Evolutionary conservation across 35 echinoderm and acorn worm species (phyloP).

Genomic region (Eucidaris tribuloides): DNA sequence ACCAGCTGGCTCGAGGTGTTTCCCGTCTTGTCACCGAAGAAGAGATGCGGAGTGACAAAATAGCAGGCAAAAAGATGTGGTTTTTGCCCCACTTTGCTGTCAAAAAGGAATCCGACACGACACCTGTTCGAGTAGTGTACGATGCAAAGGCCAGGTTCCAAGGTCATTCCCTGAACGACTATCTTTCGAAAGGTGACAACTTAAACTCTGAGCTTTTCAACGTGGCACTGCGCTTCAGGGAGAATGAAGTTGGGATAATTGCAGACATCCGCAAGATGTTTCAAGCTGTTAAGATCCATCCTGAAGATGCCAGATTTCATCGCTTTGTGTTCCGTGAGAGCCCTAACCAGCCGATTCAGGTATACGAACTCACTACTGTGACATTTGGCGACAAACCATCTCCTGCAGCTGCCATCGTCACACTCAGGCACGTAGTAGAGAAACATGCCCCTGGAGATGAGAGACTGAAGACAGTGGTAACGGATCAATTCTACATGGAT

Average conservation of each 20-base stretch:
- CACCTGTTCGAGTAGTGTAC: conserved; percentile 73
- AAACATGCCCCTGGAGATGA: conserved; percentile 43
- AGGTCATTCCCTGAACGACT: conserved; percentile 63
- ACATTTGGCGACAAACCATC: conserved; percentile 75
- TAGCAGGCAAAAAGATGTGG: conserved; percentile 68
- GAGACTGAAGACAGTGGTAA: conserved; percentile 14
- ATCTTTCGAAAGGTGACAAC: conserved; percentile 69
- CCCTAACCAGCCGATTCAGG: conserved; percentile 59
- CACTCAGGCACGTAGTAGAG: conserved; percentile 46
- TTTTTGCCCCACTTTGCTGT: conserved; percentile 78
- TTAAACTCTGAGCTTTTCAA: conserved; percentile 68
- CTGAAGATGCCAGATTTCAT: conserved; percentile 62
- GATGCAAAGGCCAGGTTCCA: conserved; percentile 74
- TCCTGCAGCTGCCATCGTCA: conserved; percentile 66
- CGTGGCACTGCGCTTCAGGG: conserved; percentile 62
- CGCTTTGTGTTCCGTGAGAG: conserved; percentile 73
- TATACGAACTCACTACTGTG: conserved; percentile 70
- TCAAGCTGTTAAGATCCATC: conserved; percentile 49
- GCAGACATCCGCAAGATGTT: conserved; percentile 82
- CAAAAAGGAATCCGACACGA: conserved; percentile 62
- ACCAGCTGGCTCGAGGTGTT: conserved; percentile 61
- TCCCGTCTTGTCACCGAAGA: conserved; percentile 38
- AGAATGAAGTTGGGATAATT: conserved; percentile 76
- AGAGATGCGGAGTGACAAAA: conserved; percentile 55
- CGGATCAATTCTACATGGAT: conserved; percentile 58